These are phyloP conservation scores for Rhipidura dahli DNA, from an alignment of 2,113 vertebrate genomes.

Conservation along the genomic window DNA sequence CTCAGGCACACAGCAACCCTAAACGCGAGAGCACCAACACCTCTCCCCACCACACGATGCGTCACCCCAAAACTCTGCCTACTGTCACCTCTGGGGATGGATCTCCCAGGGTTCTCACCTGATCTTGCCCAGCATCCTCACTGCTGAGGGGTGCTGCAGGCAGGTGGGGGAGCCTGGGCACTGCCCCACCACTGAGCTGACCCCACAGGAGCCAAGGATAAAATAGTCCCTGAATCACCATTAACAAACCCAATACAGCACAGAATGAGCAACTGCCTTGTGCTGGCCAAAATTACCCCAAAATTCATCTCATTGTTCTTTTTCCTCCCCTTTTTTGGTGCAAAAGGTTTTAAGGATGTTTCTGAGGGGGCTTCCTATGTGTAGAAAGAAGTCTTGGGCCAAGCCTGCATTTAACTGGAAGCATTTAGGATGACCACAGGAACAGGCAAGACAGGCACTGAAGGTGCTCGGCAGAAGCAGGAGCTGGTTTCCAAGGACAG, in stretches of 20 bases:
- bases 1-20: not conserved
- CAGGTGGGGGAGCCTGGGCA: not conserved
- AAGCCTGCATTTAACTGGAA: not conserved
- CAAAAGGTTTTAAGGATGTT: not conserved
- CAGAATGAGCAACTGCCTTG: not conserved
- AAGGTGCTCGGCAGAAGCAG: not conserved
- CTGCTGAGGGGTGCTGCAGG: not conserved
- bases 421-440: not conserved
- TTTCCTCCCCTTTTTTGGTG: not conserved
- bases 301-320: not conserved
- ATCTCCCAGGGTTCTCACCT: not conserved
- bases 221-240: not conserved
- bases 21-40: accelerated
- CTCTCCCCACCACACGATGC: accelerated
- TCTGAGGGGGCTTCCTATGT: not conserved
- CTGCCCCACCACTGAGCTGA: not conserved
- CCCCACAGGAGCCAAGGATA: not conserved
- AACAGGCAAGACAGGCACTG: not conserved
- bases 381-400: not conserved
- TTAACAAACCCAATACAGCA: not conserved
- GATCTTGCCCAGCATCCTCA: not conserved
- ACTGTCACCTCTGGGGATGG: too few species aligned
- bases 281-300: not conserved
- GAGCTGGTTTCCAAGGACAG: not conserved
- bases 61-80: not conserved